Evolutionary conservation across 2,888 invertebrate species (phyloP).

Genomic region (Cataglyphis cursor): DNA sequence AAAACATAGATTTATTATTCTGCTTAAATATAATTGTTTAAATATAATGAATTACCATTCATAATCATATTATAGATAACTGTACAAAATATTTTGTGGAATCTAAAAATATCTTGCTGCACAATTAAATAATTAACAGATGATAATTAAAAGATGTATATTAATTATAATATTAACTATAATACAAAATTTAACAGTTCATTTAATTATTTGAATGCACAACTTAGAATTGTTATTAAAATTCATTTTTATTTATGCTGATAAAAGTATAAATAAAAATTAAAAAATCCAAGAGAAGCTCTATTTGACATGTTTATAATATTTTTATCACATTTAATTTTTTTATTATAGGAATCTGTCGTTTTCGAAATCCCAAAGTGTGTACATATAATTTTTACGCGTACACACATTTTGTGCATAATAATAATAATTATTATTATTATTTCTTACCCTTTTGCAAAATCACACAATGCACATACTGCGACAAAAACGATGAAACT

Average conservation of each 20-base stretch:
- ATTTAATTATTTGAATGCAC: not conserved
- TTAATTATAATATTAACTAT: not conserved
- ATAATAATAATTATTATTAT: not conserved
- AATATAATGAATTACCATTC: not conserved
- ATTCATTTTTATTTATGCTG: not conserved
- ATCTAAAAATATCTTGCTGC: not conserved
- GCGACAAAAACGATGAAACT: not conserved
- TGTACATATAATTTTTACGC: not conserved
- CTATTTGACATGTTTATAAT: not conserved
- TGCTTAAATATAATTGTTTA: not conserved
- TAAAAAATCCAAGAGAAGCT: too few species aligned
- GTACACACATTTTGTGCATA: not conserved
- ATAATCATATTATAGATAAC: not conserved
- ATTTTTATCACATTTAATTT: not conserved
- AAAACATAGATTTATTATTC: not conserved
- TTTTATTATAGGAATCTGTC: not conserved
- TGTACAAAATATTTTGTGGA: not conserved
- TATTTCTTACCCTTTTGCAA: constrained; percentile 4
- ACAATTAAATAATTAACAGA: not conserved
- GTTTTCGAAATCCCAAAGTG: not conserved
- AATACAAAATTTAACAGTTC: too few species aligned
- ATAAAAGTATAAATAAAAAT: too few species aligned
- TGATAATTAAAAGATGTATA: too few species aligned
- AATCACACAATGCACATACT: not conserved
- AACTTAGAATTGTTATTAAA: not conserved